Conservation (phyloP, 1,140 invertebrate genomes). For the Sycophila sp. region DNA sequence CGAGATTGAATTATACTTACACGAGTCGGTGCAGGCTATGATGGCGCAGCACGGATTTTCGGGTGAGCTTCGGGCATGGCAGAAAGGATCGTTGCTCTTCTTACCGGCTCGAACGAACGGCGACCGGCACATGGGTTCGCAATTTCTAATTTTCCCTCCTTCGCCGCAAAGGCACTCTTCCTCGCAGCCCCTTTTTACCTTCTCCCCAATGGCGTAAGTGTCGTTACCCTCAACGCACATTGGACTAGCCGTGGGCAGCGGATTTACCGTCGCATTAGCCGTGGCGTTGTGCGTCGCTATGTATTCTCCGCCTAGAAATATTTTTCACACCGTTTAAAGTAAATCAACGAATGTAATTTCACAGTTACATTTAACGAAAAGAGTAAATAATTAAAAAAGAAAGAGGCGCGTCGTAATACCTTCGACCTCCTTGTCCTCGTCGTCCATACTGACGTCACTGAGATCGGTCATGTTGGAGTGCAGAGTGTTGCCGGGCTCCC, state of each 20-base stretch:
- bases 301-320: slow-evolving; percentile 60
- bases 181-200: slow-evolving; percentile 75
- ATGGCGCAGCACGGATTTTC: slow-evolving; percentile 83
- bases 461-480: slow-evolving; percentile 68
- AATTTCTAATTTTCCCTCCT: slow-evolving; percentile 70
- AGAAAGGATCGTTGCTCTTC: slow-evolving; percentile 75
- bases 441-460: slow-evolving; percentile 76
- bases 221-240: slow-evolving; percentile 79
- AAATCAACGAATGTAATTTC: background rate
- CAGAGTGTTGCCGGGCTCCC: slow-evolving; percentile 58
- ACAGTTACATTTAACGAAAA: background rate
- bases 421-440: slow-evolving; percentile 69
- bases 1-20: slow-evolving; percentile 55
- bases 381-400: background rate
- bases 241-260: slow-evolving; percentile 37
- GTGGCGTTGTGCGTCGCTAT: slow-evolving; percentile 52
- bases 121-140: slow-evolving; percentile 73
- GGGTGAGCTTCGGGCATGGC: slow-evolving; percentile 73
- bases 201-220: slow-evolving; percentile 76
- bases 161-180: slow-evolving; percentile 75
- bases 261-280: slow-evolving; percentile 30
- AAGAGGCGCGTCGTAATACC: slow-evolving; percentile 40
- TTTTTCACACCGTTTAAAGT: no score
- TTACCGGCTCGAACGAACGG: slow-evolving; percentile 73
- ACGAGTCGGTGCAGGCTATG: slow-evolving; percentile 71